phyloP scores from a whole-genome alignment of 2,113 vertebrate genomes.

The Pardalotus punctatus region DNA sequence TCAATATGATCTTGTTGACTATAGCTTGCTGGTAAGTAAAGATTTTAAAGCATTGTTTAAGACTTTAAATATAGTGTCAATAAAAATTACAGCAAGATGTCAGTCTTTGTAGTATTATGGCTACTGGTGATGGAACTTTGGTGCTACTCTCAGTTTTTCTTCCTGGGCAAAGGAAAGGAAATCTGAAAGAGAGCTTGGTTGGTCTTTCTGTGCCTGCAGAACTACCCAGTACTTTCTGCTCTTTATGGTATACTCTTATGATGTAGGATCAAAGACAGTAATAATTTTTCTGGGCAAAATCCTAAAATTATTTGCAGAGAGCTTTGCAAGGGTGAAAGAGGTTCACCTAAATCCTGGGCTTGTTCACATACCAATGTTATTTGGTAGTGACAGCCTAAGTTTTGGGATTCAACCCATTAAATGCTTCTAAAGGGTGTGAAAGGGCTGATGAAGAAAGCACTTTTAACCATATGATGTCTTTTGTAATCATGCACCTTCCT shows the following conservation, averaged over 20 bases:
- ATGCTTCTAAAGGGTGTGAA: neutral
- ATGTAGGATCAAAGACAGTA: neutral
- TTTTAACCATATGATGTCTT: neutral
- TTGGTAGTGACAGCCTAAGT: neutral
- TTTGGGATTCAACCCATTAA: neutral
- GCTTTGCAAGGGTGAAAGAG: neutral
- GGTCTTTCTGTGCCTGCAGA: neutral
- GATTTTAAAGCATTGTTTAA: neutral
- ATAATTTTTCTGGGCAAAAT: neutral
- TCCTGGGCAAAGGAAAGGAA: neutral
- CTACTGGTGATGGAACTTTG: neutral
- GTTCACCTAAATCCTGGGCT: neutral
- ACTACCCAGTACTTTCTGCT: neutral
- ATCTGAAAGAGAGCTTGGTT: neutral
- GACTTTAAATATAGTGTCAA: neutral
- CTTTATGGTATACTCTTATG: neutral
- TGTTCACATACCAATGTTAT: neutral
- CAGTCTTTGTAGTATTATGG: neutral
- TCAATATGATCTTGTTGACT: constrained; percentile 78
- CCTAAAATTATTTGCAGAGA: neutral
- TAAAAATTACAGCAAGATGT: neutral
- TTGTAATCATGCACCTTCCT: neutral
- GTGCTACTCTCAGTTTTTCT: neutral
- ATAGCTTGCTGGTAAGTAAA: constrained; percentile 79
- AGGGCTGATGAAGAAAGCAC: neutral